Conservation (phyloP, 23 tunicate species). For the Pegea sp. region DNA sequence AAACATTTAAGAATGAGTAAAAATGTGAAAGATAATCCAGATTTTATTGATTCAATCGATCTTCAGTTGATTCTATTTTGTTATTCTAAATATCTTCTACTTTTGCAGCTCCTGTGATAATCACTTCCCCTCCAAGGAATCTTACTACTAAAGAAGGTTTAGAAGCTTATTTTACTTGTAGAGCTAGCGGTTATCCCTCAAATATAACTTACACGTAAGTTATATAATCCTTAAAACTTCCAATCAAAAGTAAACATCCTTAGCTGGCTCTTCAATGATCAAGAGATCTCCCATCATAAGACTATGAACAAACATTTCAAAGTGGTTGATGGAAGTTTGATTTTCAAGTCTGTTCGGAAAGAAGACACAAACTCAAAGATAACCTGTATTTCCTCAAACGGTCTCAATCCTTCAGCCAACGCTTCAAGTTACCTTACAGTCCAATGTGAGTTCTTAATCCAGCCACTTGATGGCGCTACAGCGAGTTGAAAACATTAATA, state of each 20-base stretch:
- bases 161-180: conserved; percentile 58
- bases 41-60: too few species aligned
- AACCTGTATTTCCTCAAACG: conserved; percentile 51
- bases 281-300: not conserved
- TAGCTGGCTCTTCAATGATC: conserved; percentile 62
- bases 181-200: conserved; percentile 56
- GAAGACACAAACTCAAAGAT: conserved; percentile 30
- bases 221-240: too few species aligned
- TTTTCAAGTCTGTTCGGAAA: conserved; percentile 22
- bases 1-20: too few species aligned
- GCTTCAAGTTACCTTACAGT: conserved; percentile 50
- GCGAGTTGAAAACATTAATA: too few species aligned
- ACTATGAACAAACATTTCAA: conserved; percentile 9
- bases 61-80: too few species aligned
- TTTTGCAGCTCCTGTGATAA: conserved; percentile 48
- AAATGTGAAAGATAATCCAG: too few species aligned
- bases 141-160: conserved; percentile 34
- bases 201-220: conserved; percentile 48
- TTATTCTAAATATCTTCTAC: too few species aligned
- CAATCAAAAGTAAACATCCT: too few species aligned
- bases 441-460: conserved; percentile 32
- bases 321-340: conserved; percentile 14
- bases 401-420: conserved; percentile 18
- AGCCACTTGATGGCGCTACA: too few species aligned
- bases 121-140: conserved; percentile 24